These are phyloP conservation scores for Clusia tigrina DNA, from an alignment of 2,888 invertebrate species.

Conservation along the genomic window DNA sequence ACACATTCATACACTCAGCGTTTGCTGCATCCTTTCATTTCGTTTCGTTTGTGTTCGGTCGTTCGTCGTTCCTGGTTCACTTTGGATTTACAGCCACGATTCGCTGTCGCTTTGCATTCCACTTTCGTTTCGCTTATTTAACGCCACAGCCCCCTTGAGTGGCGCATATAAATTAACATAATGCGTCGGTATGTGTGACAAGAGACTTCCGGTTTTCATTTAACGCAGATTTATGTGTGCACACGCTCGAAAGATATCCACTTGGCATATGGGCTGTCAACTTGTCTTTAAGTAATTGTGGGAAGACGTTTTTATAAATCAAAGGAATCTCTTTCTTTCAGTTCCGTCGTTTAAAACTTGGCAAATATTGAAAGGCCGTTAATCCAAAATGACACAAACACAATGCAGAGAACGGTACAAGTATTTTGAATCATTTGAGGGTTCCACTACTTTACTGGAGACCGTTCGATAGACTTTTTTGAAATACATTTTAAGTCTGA, in stretches of 20 bases:
- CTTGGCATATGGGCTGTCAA: not conserved
- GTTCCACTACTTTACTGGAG: no score
- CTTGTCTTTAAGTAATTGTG: not conserved
- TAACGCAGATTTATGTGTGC: conserved; percentile 50
- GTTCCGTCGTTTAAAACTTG: no score
- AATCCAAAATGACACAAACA: no score
- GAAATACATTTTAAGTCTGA: no score
- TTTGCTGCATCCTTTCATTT: not conserved
- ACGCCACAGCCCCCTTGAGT: conserved; percentile 1
- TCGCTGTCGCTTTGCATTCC: conserved; percentile 54
- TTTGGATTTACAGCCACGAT: conserved; percentile 19
- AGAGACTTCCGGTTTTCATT: conserved; percentile 53
- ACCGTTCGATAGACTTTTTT: no score
- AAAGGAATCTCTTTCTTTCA: no score
- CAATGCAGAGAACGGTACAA: no score
- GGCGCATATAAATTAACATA: conserved; percentile 51
- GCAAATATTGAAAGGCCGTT: no score
- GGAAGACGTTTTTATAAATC: no score
- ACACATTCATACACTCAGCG: not conserved
- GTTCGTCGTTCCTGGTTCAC: not conserved
- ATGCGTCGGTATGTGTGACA: conserved; percentile 57
- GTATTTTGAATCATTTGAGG: no score
- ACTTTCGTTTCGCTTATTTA: conserved; percentile 20
- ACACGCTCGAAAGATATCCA: not conserved
- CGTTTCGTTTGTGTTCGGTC: not conserved